Conservation (phyloP, 2,113 vertebrate species). For the Etheostoma spectabile region DNA sequence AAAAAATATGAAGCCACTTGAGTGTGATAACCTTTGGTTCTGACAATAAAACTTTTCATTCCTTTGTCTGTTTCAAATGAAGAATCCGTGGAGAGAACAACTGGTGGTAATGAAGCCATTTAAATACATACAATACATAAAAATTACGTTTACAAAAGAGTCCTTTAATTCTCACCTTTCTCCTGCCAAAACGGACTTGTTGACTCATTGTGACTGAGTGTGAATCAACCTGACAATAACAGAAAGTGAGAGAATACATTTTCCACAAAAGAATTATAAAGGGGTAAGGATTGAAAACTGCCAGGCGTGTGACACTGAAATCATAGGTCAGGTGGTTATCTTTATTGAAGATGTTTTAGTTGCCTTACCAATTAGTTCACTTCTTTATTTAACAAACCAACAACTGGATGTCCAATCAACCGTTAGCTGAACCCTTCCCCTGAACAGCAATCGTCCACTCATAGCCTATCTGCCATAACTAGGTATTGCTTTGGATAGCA, state of each 20-base stretch:
- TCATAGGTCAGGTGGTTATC: neutral
- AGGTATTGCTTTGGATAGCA: too few relatives aligned
- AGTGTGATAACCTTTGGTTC: conserved; percentile 47
- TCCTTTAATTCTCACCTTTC: conserved; percentile 24
- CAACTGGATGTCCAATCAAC: neutral
- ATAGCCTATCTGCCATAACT: too few relatives aligned
- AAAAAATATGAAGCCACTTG: conserved; percentile 38
- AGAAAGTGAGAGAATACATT: conserved; percentile 19
- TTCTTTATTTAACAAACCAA: conserved; percentile 1
- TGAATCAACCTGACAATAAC: conserved; percentile 9
- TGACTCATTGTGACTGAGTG: conserved; percentile 26
- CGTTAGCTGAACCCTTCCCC: neutral
- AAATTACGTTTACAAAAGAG: neutral
- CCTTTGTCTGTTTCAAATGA: neutral
- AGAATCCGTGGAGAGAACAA: neutral
- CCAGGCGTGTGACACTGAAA: conserved; percentile 1
- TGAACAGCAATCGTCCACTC: neutral
- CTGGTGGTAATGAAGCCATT: conserved; percentile 13
- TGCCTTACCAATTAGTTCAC: neutral
- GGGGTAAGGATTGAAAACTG: neutral
- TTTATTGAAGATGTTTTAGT: neutral
- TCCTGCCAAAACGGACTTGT: conserved; percentile 27
- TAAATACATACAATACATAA: neutral
- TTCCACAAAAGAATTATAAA: conserved; percentile 5
- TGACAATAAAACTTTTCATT: conserved; percentile 24